Evolutionary conservation across 2,113 vertebrate genomes (phyloP).

Genomic region (Rhinolophus sinicus): DNA sequence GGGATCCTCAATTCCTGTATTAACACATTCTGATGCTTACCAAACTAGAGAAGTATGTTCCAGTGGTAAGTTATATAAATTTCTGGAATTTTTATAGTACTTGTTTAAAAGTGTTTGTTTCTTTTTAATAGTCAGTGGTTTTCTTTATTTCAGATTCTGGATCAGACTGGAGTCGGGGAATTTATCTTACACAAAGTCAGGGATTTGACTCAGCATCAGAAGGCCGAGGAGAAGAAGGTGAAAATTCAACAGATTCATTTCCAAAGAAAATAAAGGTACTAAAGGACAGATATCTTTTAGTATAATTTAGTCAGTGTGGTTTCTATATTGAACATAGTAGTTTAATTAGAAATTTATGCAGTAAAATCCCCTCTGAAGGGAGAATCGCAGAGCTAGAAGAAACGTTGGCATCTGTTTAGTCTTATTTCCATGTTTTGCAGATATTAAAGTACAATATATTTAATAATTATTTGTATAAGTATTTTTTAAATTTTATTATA

Average conservation of each 20-base stretch:
- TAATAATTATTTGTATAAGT: neutral
- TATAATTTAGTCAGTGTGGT: neutral
- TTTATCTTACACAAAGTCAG: constrained; percentile 87
- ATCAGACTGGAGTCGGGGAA: constrained; percentile 94
- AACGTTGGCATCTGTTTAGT: neutral
- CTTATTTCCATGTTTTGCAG: constrained; percentile 6
- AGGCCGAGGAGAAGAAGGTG: constrained; percentile 88
- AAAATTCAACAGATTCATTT: constrained; percentile 87
- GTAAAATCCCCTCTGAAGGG: neutral
- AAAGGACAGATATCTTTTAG: neutral
- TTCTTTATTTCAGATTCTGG: constrained; percentile 90
- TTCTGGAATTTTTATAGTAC: neutral
- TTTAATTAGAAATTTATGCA: neutral
- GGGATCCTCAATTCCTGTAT: constrained; percentile 83
- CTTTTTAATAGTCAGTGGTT: constrained; percentile 55
- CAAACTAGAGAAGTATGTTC: constrained; percentile 91
- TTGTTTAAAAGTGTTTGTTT: constrained; percentile 35
- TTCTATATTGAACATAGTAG: neutral
- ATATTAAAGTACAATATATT: neutral
- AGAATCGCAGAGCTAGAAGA: neutral
- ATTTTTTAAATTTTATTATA: neutral
- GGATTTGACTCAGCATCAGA: constrained; percentile 89
- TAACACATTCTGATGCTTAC: constrained; percentile 80
- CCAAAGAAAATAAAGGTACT: constrained; percentile 95
- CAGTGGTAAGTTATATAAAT: constrained; percentile 89